Base-by-base conservation (phyloP, 2,888 invertebrate species). In the Dusona sp. region DNA sequence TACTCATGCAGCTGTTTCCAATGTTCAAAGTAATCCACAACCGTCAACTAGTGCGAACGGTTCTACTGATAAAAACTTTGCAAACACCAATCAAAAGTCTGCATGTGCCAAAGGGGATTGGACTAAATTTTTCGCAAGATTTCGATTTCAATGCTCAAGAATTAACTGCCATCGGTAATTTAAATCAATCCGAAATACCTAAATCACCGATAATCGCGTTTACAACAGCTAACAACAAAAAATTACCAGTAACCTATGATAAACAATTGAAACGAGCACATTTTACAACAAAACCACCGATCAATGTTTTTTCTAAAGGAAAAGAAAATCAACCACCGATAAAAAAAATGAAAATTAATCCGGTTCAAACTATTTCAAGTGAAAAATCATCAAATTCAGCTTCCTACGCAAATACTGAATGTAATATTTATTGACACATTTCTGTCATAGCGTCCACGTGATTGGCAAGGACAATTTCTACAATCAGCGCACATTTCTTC, bases 191-290 rank as follows among this genome's bases (percentile, higher is more conserved):
- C 33, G 54, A 73, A 48, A 45, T 78, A 70, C 51, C 64, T 78
- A 8, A 51, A 64, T 70, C 70, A 73, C 64, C 72, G 22, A 54
- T 29, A 70, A 65, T 65, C 16, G 38, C 48, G 64, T 78, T 83
- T 45, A 65, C 79, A 79, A 78, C 33, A 29, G 73, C 78, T 48
- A 78, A 72, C 51, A 78, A 65, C 72, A 72, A 73, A 83, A 83
- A 65, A 78, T 16, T 72, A 70, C 78, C 78, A 64, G 67, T 79
- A 54, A 22, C 22, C 22, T 7, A 9, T 54, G 22, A 54, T 54
- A 54, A 54, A 54, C 22, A 54, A 54, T 54, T 54, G 1, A 22
- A 54, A 54, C 54, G 9, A 54, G 3, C 22, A 54, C 22, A 54
- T 54, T 54, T 54, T 29, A 70, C 70, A 70, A 70, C 48, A 70